Evolutionary conservation across 92 coral and sea anemone genomes (phyloP).

Genomic region (Metridium senile): DNA sequence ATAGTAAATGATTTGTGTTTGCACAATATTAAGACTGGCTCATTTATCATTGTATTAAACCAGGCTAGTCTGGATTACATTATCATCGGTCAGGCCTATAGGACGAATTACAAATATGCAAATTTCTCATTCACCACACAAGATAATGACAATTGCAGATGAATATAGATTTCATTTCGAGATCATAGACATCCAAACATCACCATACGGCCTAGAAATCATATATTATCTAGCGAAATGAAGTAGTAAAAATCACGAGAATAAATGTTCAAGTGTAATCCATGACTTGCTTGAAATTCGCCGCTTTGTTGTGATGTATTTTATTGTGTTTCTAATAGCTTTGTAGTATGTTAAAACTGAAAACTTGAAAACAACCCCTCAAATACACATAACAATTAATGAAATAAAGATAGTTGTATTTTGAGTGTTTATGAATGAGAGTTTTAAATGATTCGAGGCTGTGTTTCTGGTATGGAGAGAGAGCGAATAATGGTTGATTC

Average conservation of each 20-base stretch:
- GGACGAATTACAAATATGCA: neutral
- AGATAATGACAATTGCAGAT: neutral
- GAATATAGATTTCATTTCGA: neutral
- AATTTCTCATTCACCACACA: neutral
- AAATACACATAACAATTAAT: neutral
- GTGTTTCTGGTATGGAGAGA: no score
- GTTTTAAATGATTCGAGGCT: neutral
- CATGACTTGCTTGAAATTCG: neutral
- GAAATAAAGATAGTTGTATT: neutral
- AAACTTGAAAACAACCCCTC: neutral
- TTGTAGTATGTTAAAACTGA: neutral
- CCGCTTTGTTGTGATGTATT: neutral
- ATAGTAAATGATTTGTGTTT: no score
- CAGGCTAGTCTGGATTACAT: neutral
- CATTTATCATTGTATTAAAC: neutral
- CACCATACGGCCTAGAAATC: neutral
- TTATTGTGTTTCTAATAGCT: neutral
- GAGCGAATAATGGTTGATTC: conserved; percentile 5
- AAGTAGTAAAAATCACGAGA: neutral
- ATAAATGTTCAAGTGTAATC: neutral
- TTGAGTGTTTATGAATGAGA: neutral
- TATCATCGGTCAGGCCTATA: neutral
- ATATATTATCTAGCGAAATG: neutral
- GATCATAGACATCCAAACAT: neutral
- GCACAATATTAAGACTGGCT: no score